These are phyloP conservation scores for Todus mexicanus DNA, from an alignment of 2,797 vertebrate genomes.

Conservation along the genomic window DNA sequence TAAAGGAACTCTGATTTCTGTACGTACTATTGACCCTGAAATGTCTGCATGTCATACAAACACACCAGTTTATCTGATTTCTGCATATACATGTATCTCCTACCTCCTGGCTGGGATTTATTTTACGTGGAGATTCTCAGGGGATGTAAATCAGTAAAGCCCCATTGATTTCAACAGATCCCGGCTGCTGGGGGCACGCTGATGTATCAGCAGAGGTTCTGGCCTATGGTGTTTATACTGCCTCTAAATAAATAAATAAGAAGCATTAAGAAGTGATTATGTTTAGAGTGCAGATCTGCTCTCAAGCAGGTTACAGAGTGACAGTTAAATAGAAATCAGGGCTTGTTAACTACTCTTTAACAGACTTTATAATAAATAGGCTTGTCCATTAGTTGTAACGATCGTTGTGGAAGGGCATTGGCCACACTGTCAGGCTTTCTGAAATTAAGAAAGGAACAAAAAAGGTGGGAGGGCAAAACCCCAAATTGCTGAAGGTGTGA, in stretches of 20 bases:
- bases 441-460: background rate
- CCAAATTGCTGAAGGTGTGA: background rate
- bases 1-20: background rate
- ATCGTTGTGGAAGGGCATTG: background rate
- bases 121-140: conserved; percentile 5
- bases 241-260: conserved; percentile 60
- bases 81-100: background rate
- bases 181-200: background rate
- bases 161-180: conserved; percentile 36
- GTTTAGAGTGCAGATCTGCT: conserved; percentile 22
- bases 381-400: background rate
- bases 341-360: conserved; percentile 3
- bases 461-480: background rate
- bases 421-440: background rate
- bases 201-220: background rate
- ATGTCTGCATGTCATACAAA: background rate
- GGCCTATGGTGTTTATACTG: conserved; percentile 26
- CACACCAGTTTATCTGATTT: background rate
- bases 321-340: conserved; percentile 25
- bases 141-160: conserved; percentile 41
- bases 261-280: conserved; percentile 42
- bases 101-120: conserved; percentile 9
- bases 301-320: conserved; percentile 32
- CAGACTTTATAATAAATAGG: background rate
- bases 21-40: background rate